Conservation (phyloP, 2,113 vertebrate genomes). For the Burhinus oedicnemus region DNA sequence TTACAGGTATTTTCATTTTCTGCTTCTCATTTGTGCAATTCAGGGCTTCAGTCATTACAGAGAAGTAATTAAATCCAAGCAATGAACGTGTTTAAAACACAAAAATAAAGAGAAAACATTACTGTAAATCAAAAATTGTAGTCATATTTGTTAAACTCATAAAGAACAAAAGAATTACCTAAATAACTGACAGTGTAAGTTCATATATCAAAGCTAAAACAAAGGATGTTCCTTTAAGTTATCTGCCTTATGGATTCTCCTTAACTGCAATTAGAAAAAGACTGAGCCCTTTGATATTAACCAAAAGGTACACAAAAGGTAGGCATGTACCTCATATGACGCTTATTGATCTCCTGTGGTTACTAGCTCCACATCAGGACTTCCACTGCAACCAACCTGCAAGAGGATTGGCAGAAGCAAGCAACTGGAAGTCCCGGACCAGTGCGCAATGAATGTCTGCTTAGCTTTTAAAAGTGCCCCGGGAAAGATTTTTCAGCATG, state of each 20-base stretch:
- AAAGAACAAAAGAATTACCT: not conserved
- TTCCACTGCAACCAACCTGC: not conserved
- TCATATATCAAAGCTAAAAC: not conserved
- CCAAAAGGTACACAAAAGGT: not conserved
- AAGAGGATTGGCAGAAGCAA: not conserved
- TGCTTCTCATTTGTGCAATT: not conserved
- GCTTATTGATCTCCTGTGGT: not conserved
- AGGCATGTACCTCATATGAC: not conserved
- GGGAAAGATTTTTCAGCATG: not conserved
- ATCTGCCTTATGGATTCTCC: not conserved
- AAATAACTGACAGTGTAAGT: not conserved
- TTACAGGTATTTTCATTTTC: not conserved
- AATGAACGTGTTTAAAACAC: not conserved
- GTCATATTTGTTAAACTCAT: not conserved
- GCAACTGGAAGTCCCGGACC: not conserved
- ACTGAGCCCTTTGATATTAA: not conserved
- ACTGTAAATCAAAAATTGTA: not conserved
- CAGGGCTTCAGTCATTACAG: not conserved
- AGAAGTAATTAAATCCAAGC: not conserved
- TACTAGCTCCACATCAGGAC: not conserved
- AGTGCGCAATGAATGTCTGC: not conserved
- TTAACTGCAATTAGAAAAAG: not conserved
- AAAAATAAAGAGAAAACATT: not conserved
- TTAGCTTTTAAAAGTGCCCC: not conserved
- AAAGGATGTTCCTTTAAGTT: not conserved